Conservation (phyloP, 35 echinoderm and acorn worm species). For the Apostichopus parvimensis region DNA sequence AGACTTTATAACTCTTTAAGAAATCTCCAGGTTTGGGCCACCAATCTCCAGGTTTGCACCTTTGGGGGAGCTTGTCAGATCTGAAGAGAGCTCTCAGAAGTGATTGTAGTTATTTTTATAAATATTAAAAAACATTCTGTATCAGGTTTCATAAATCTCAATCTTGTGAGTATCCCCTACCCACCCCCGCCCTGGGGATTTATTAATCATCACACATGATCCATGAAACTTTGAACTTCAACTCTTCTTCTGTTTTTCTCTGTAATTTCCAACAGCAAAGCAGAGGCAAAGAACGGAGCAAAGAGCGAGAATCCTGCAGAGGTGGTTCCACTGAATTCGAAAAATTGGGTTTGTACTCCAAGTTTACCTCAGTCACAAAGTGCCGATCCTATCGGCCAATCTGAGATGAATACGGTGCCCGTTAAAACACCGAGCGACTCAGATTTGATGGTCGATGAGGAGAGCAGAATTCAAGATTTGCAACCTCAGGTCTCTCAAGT, state of each 20-base stretch:
- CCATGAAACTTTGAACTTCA: too few relatives aligned
- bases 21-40: too few relatives aligned
- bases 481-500: neutral
- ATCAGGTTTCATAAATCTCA: too few relatives aligned
- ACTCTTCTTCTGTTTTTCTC: neutral
- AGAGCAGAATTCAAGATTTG: neutral
- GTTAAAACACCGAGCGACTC: neutral
- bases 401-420: neutral
- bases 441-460: constrained; percentile 24
- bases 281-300: constrained; percentile 9
- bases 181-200: too few relatives aligned
- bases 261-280: neutral
- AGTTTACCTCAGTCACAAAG: constrained; percentile 26
- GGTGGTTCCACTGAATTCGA: neutral
- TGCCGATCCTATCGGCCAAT: neutral
- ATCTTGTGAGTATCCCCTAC: too few relatives aligned
- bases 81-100: too few relatives aligned
- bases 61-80: too few relatives aligned
- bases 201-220: too few relatives aligned
- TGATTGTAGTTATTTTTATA: too few relatives aligned
- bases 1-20: too few relatives aligned
- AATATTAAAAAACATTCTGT: too few relatives aligned
- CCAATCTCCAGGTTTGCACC: too few relatives aligned
- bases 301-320: neutral
- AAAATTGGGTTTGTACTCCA: constrained; percentile 32